Evolutionary conservation across 2,888 invertebrate species (phyloP), one percentile per base, ranked within the genome.

Genomic region (Tachystola acroxantha): DNA sequence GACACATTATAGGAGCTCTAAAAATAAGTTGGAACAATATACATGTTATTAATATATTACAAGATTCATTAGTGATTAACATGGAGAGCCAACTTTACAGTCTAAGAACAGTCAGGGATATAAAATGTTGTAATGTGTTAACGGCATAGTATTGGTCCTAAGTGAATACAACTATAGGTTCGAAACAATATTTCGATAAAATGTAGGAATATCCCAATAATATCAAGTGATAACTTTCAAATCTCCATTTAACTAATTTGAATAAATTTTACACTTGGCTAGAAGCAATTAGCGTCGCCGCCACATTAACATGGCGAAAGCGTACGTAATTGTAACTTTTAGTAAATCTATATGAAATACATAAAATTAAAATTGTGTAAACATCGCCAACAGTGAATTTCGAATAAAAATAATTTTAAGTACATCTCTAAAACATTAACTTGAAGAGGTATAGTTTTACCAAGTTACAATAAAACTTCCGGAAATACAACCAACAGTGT

Each of bases 11-110:
- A 75, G 68, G 70, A 68, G 67, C 54, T 74, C 79, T 82, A 80
- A 76, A 70, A 77, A 76, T 80, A 81, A 73, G 56, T 68, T 68
- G 72, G n/a, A 80, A 80, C 75, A 84, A 81, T 81, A 82, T 84
- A 84, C 80, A 81, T 72, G 68, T 72, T 71, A 70, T 51, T 57
- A 52, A 50, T 81, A 81, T 79, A 72, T 71, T 84, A 84, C 80
- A 86, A 79, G 70, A 70, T 69, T 67, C 69, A 69, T 68, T 67
- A 68, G 59, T 61, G 65, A 69, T 66, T 65, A 65, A 63, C 47
- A 65, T 56, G 58, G 58, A 64, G 56, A 57, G 53, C 50, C 61
- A 58, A 64, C 55, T 60, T 69, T 62, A 71, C 64, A 68, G 61
- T 64, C 55, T 57, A 63, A 54, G 59, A 62, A 64, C 27, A 70